Evolutionary conservation across 2,888 invertebrate genomes (phyloP), one percentile per base, ranked within the genome.

Genomic region (Nematopogon swammerdamellus): DNA sequence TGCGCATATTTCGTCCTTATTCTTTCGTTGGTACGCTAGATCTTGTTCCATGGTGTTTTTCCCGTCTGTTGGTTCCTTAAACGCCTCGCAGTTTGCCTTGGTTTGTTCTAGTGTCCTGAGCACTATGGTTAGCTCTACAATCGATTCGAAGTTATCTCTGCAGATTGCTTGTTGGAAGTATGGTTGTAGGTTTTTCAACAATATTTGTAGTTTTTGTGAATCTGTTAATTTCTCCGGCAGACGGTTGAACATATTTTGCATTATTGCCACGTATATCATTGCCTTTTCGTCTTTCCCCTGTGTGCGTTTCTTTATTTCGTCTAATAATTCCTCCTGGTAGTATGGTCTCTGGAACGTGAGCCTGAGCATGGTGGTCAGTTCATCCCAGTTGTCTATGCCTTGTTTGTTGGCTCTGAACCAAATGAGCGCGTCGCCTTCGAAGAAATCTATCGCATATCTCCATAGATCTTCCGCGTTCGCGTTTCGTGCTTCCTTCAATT

Each of bases 221-320:
- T 48, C 43, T 18, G 43, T 4, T 2, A 43, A 4, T 25, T 43
- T 43, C 2, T 19, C n/a, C 19, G 43, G 48, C 17, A 48, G 18
- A 16, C 48, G 17, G 19, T 44, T 54, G 45, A 52, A 52, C 52
- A 52, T 52, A 29, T 54, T 52, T 46, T 52, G 52, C 52, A 54
- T 54, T 18, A 51, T 44, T 8, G 54, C 47, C 10, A 52, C 30
- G 20, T 48, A 54, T 5, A 54, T 54, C 3, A 50, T n/a, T 6
- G 52, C 53, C 11, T 19, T 29, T 44, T 53, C 53, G 25, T 50
- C 46, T 48, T 49, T 52, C 3, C 50, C 52, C 19, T 54, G 54
- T 14, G 54, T 52, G 20, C 48, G 30, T 2, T 14, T 20, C 14
- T 43, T 50, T n/a, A 36, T 36, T 42, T 50, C 49, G 3, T 16